Base-by-base conservation (phyloP, 1,140 invertebrate species). In the Saccostrea cuccullata region DNA sequence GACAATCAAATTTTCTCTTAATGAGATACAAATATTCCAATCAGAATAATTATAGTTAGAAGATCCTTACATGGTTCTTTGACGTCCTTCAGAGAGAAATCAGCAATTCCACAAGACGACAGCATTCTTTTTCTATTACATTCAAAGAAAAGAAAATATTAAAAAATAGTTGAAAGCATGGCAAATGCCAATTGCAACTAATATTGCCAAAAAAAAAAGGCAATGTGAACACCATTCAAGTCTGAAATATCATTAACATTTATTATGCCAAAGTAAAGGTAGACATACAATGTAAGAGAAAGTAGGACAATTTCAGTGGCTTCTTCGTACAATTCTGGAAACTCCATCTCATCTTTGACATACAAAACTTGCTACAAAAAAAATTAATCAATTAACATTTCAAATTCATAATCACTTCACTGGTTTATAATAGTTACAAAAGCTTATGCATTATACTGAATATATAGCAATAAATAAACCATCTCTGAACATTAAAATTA, bases 301-400 rank as follows among this genome's bases (percentile, higher is more conserved):
- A 90, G 84, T 47, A 87, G 55, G 67, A 87, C 87, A 13, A 90
- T 47, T 47, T 86, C 86, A 64, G 86, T 55, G 36, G 89, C 77
- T 4, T 90, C 87, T 58, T 87, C 73, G 58, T 90, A 82, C 67
- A 90, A 56, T 26, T 90, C 89, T 40, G 89, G 86, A 36, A 36
- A 87, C 9, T 90, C 89, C 85, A 90, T 86, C 60, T 56, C 30
- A 60, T 85, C 55, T 11, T n/a, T 15, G 5, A 60, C 56, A 30
- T 77, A 86, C 60, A 47, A n/a, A 55, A 40, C 20, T 84, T 84
- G 82, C 82, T 84, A 55, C 20, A 47, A 9, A 47, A 47, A 6
- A 47, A 47, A 47, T n/a, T n/a, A 36, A 47, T 47, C 47, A 47
- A 6, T 47, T 9, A 47, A 47, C 47, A 8, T 47, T 47, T 47